Evolutionary conservation across 1,140 invertebrate species (phyloP), one percentile per base, ranked within the genome.

Genomic region (Ephestia elutella): DNA sequence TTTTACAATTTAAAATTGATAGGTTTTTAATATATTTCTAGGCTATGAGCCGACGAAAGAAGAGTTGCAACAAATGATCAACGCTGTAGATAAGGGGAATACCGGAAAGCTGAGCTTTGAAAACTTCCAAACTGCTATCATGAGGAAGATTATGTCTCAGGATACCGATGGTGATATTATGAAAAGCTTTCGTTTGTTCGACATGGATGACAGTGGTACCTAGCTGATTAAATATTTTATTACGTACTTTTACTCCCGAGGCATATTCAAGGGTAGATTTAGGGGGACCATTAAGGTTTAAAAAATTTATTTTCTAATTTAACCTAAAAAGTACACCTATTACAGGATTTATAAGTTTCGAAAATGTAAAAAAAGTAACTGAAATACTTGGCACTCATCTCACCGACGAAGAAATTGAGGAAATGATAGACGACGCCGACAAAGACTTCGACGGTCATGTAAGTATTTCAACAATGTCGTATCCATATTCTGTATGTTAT

Each of bases 401-500:
- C 10, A 82, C 79, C 0, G 87, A 89, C 64, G 80, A 89, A 65
- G 86, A 89, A 73, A 88, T 89, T 25, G 77, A 85, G 53, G 86
- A 89, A 67, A 87, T 89, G 85, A 77, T 89, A 18, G 86, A 89
- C 49, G 85, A 87, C 50, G 86, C 82, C 11, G 87, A 89, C 60
- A 83, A 80, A 63, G 82, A 89, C 60, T 81, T 70, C 25, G 84
- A 89, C 62, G 84, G 83, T 50, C 68, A 68, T 61, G 87, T 89
- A 68, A 69, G 80, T 69, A 17, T 17, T 54, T n/a, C 17, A n/a
- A n/a, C n/a, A n/a, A n/a, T n/a, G n/a, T n/a, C n/a, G n/a, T n/a
- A n/a, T n/a, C n/a, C n/a, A n/a, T n/a, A n/a, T n/a, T n/a, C n/a
- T n/a, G n/a, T n/a, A n/a, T n/a, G n/a, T n/a, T n/a, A n/a, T n/a